phyloP scores from a whole-genome alignment of 1,140 invertebrate genomes.

The Saccostrea echinata region DNA sequence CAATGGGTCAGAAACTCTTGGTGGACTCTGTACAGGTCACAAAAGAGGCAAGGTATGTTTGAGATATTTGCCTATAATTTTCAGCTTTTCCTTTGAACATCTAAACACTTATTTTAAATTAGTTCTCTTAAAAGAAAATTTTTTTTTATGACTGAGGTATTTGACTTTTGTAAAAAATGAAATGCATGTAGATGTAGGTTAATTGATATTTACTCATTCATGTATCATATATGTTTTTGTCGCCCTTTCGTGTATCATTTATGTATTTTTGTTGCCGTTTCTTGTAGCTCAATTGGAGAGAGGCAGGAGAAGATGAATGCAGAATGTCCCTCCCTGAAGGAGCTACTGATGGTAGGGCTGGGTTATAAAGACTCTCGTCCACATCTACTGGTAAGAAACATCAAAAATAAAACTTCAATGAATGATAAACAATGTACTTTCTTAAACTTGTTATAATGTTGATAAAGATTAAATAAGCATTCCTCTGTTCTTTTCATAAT shows the following conservation, averaged over 20 bases:
- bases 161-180: neutral
- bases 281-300: conserved; percentile 42
- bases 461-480: too few species aligned
- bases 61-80: neutral
- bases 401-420: neutral
- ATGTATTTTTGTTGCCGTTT: too few species aligned
- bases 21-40: conserved; percentile 78
- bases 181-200: neutral
- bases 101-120: neutral
- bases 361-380: conserved; percentile 91
- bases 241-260: neutral
- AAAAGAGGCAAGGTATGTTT: conserved; percentile 60
- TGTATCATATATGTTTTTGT: neutral
- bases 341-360: conserved; percentile 91
- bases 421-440: neutral
- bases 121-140: neutral
- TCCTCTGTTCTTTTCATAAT: too few species aligned
- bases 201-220: neutral
- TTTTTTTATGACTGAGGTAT: neutral
- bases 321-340: conserved; percentile 84
- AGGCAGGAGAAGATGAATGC: conserved; percentile 57
- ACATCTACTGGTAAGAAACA: conserved; percentile 84
- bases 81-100: neutral
- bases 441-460: too few species aligned
- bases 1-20: conserved; percentile 85